Evolutionary conservation across 2,797 vertebrate species (phyloP), one percentile per base, ranked within the genome.

Genomic region (Loris lydekkerianus): DNA sequence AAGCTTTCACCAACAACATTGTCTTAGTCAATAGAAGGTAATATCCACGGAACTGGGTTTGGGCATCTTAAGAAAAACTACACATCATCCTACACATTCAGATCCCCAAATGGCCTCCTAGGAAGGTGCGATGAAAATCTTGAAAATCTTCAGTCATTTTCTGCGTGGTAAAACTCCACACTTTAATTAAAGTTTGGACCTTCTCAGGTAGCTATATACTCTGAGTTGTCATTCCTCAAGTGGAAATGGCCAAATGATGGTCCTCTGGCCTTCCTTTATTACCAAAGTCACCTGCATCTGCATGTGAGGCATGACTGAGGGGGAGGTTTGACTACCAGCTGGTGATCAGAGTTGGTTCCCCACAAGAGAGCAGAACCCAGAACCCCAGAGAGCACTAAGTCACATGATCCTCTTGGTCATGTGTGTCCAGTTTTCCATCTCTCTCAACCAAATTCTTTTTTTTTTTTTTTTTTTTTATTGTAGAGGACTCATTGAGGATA

Each of bases 41-140:
- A 4, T 14, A 23, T 29, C 18, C 3, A 18, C 25, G 9, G 27
- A 34, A 69, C 40, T 86, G 70, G n/a, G 9, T 76, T 67, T 70
- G 43, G 13, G 7, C 5, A 60, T 49, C 18, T 90, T 90, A 58
- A 86, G 49, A 63, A 87, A 92, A 87, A 14, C 5, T 9, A 49
- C 3, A 63, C 3, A 4, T 86, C 53, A 4, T 46, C 73, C 31
- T 80, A 86, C 14, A 61, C 2, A 27, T 86, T 91, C 31, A 53
- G 60, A 49, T 83, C 46, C 70, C 58, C 29, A 92, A 92, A 40
- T 60, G 67, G 37, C 43, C 43, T 65, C 17, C 34, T 29, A 31
- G 63, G 5, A 43, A 76, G 37, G 34, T 63, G 40, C 78, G 91
- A 83, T 86, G 81, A 69, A 85, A 75, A 81, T 31, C 87, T 91